Percentiles rank a stretch among this genome's conserved stretches.
These are phyloP conservation scores for Puntigrus tetrazona DNA, from an alignment of 2,113 vertebrate species.

Conservation along the genomic window DNA sequence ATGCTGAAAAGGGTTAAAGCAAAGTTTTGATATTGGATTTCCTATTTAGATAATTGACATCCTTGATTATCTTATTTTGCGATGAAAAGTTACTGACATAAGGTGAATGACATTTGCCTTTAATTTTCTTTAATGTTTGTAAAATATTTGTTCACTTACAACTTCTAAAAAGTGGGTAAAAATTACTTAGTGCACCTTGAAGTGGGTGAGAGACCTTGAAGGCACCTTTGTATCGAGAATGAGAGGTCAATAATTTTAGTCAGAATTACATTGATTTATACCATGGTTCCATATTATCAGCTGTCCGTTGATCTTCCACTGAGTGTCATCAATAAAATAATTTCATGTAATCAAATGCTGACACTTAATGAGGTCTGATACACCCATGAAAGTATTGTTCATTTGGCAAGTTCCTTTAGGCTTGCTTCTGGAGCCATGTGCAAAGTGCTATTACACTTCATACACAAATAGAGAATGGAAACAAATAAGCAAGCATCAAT, in stretches of 20 bases:
- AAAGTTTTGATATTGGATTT: not conserved
- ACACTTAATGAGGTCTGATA: conserved; percentile 1
- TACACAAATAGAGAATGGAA: not conserved
- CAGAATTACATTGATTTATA: not conserved
- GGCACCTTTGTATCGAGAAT: not conserved
- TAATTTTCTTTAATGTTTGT: not conserved
- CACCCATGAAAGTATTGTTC: not conserved
- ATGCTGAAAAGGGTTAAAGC: not conserved
- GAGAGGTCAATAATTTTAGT: not conserved
- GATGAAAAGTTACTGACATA: not conserved
- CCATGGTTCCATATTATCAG: not conserved
- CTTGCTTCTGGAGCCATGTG: not conserved
- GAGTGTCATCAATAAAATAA: not conserved
- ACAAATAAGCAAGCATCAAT: conserved; percentile 21
- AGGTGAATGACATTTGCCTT: not conserved
- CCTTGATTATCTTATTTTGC: not conserved
- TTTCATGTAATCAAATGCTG: conserved; percentile 2
- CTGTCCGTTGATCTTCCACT: not conserved
- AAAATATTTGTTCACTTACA: not conserved
- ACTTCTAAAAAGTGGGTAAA: not conserved
- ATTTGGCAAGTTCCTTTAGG: not conserved
- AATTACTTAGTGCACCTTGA: conserved; percentile 23
- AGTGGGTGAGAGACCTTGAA: not conserved
- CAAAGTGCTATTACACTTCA: conserved; percentile 4
- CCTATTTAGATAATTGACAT: not conserved